Percentiles rank a stretch among this genome's conserved stretches.
Evolutionary conservation across 1,140 invertebrate species (phyloP).

Genomic region (Elymnias hypermnestra): DNA sequence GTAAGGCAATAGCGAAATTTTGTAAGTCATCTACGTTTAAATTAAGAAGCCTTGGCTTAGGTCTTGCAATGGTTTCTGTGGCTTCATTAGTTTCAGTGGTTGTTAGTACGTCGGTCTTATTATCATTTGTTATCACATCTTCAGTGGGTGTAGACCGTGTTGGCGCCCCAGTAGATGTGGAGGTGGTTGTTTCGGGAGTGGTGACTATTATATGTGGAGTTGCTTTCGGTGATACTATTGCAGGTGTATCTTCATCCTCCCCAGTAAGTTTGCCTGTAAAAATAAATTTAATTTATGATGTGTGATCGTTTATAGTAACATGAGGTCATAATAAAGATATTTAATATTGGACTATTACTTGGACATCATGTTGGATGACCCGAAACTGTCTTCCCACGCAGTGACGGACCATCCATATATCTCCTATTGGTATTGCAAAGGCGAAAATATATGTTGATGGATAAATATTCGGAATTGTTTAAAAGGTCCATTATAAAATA

Average conservation of each 20-base stretch:
- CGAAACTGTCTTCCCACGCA: too few species aligned
- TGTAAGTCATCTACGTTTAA: slow-evolving; percentile 61
- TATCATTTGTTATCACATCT: slow-evolving; percentile 19
- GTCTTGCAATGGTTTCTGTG: slow-evolving; percentile 31
- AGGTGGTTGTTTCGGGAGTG: slow-evolving; percentile 2
- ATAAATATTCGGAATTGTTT: too few species aligned
- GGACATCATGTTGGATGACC: too few species aligned
- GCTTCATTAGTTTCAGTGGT: slow-evolving; percentile 29
- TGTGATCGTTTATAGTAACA: too few species aligned
- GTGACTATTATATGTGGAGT: slow-evolving; percentile 7
- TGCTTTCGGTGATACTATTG: slow-evolving; percentile 6
- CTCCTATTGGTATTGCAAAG: too few species aligned
- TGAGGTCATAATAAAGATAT: too few species aligned
- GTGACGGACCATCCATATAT: too few species aligned
- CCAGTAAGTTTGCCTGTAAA: slow-evolving; percentile 53
- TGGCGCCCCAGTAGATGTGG: slow-evolving; percentile 20
- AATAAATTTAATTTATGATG: slow-evolving; percentile 26
- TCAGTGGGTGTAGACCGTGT: slow-evolving; percentile 24
- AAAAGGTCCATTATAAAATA: too few species aligned
- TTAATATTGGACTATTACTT: too few species aligned
- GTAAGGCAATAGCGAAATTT: slow-evolving; percentile 58
- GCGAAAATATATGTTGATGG: too few species aligned
- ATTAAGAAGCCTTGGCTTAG: slow-evolving; percentile 55
- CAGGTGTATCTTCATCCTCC: slow-evolving; percentile 47
- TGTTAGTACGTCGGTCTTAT: slow-evolving; percentile 23